Percentiles rank a stretch among this genome's conserved stretches.
phyloP scores from a whole-genome alignment of 2,113 vertebrate species.

The Mola mola region DNA sequence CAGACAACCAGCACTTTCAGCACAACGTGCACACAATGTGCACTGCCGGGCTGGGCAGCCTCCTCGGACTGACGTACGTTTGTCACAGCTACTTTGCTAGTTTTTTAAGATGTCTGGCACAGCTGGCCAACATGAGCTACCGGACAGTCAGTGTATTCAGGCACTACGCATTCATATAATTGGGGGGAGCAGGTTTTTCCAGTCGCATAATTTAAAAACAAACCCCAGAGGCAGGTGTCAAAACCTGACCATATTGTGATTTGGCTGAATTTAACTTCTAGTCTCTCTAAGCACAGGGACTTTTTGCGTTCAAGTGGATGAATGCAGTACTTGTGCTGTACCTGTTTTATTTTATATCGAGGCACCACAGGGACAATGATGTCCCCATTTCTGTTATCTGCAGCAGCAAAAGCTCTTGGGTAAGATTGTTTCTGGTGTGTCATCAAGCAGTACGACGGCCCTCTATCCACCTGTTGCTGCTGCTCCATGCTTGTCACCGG shows the following conservation, averaged over 20 bases:
- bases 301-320: background rate
- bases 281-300: too few relatives aligned
- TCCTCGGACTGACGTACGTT: too few relatives aligned
- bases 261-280: background rate
- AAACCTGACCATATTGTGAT: background rate
- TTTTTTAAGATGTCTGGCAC: too few relatives aligned
- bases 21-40: too few relatives aligned
- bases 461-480: conserved; percentile 42
- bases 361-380: background rate
- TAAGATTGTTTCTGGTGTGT: conserved; percentile 26
- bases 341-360: conserved; percentile 3
- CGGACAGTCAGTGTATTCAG: too few relatives aligned
- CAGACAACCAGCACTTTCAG: too few relatives aligned
- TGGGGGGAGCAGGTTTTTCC: too few relatives aligned
- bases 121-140: too few relatives aligned
- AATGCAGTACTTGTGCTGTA: background rate
- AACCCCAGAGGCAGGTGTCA: background rate
- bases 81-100: too few relatives aligned
- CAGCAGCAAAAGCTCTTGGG: conserved; percentile 10
- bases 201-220: too few relatives aligned
- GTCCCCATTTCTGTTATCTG: conserved; percentile 5
- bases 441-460: conserved; percentile 28
- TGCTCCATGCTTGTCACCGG: conserved; percentile 9
- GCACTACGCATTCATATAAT: too few relatives aligned
- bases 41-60: too few relatives aligned